Percentiles rank a stretch among this genome's conserved stretches.
Evolutionary conservation across 1,140 invertebrate species (phyloP).

Genomic region (Atopsyche davidsoni): DNA sequence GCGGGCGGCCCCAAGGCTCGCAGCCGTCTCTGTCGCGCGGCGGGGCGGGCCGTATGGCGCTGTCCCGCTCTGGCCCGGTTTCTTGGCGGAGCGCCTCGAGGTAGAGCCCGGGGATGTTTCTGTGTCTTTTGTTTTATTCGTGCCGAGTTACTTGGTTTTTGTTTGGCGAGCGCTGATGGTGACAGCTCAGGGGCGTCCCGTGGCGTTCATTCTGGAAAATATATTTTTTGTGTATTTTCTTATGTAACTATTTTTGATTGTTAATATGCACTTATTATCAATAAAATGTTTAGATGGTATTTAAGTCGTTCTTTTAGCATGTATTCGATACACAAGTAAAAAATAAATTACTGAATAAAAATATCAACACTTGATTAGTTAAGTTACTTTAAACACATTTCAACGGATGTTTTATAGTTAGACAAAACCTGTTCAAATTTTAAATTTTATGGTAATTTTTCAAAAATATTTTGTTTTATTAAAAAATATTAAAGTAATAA

Average conservation of each 20-base stretch:
- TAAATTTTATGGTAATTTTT: no score
- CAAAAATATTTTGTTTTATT: no score
- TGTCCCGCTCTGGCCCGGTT: conserved; percentile 20
- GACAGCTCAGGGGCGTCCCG: conserved; percentile 24
- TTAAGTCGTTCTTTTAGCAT: no score
- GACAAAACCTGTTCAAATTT: no score
- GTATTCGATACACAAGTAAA: no score
- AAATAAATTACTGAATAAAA: no score
- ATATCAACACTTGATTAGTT: no score
- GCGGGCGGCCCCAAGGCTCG: neutral
- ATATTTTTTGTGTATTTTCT: neutral
- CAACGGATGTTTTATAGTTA: no score
- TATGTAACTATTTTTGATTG: neutral
- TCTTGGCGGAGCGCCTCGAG: conserved; percentile 15
- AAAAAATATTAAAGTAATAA: no score
- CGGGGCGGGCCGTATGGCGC: neutral
- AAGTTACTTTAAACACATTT: no score
- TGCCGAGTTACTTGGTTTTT: conserved; percentile 29
- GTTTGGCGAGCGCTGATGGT: conserved; percentile 24
- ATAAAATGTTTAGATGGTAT: no score
- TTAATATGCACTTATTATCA: no score
- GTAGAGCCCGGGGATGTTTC: conserved; percentile 26
- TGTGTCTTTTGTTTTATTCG: conserved; percentile 30
- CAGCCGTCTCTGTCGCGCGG: conserved; percentile 6
- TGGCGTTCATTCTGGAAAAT: neutral